Evolutionary conservation across 2,797 vertebrate genomes (phyloP).

Genomic region (Rhinichthys osculus): DNA sequence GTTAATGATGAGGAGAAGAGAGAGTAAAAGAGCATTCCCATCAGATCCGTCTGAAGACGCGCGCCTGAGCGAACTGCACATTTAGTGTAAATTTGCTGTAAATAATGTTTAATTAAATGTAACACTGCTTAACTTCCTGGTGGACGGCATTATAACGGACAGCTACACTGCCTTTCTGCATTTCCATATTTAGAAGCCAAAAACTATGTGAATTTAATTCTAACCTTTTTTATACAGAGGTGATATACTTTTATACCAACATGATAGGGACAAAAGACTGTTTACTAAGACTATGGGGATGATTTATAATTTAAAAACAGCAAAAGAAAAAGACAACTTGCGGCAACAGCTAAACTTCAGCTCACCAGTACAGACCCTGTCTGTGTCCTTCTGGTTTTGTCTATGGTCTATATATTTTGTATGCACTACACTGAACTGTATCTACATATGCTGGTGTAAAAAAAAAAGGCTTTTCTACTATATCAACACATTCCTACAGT

Average conservation of each 20-base stretch:
- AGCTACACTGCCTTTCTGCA: conserved; percentile 14
- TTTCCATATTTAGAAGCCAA: conserved; percentile 33
- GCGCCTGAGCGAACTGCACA: conserved; percentile 24
- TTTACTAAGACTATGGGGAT: background rate
- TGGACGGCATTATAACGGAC: conserved; percentile 32
- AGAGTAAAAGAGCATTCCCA: conserved; percentile 22
- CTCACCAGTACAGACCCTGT: background rate
- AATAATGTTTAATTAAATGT: conserved; percentile 40
- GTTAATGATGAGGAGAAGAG: conserved; percentile 75
- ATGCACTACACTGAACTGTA: conserved; percentile 1
- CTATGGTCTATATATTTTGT: conserved; percentile 7
- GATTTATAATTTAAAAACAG: background rate
- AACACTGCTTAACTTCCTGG: conserved; percentile 28
- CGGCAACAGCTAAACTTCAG: background rate
- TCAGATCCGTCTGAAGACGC: conserved; percentile 23
- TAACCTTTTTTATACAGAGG: conserved; percentile 9
- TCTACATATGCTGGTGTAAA: background rate
- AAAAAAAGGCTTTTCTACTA: background rate
- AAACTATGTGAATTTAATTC: conserved; percentile 13
- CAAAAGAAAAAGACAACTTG: background rate
- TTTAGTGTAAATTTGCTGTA: conserved; percentile 50
- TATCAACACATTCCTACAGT: background rate
- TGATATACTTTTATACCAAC: conserved; percentile 16
- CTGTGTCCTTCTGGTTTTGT: conserved; percentile 3
- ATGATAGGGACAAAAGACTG: background rate